These are phyloP conservation scores for Calosoma granatense DNA, from an alignment of 1,140 invertebrate species.

Conservation along the genomic window DNA sequence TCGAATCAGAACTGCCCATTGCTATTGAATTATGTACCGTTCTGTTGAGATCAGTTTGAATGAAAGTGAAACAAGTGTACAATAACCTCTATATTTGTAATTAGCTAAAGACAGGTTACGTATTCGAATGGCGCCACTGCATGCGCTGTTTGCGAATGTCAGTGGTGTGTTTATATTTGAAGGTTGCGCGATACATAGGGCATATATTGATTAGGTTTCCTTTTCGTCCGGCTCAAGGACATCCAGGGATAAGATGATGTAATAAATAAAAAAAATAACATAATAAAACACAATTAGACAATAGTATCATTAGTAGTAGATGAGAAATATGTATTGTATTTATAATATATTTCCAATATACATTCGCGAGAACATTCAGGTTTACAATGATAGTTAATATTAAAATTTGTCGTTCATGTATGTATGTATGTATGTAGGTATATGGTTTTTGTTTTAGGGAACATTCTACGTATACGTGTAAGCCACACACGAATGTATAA, in stretches of 20 bases:
- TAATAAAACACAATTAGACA: too few relatives aligned
- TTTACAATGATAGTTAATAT: too few relatives aligned
- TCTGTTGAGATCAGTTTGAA: too few relatives aligned
- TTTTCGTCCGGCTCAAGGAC: not conserved
- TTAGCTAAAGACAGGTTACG: too few relatives aligned
- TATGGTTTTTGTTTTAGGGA: too few relatives aligned
- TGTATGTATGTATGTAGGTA: not conserved
- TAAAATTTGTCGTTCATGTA: slow-evolving; percentile 1
- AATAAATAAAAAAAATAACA: not conserved
- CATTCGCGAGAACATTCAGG: not conserved
- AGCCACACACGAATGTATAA: not conserved
- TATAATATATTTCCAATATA: slow-evolving; percentile 5
- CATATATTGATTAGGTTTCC: not conserved
- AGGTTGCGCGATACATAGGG: not conserved
- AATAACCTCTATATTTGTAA: too few relatives aligned
- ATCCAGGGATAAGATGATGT: not conserved
- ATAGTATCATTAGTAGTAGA: not conserved
- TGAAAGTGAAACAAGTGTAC: too few relatives aligned
- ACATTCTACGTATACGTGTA: not conserved
- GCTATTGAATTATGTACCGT: too few relatives aligned
- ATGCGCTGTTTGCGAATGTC: too few relatives aligned
- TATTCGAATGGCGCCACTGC: not conserved
- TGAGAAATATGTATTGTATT: slow-evolving; percentile 8
- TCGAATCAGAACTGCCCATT: not conserved
- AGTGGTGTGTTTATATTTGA: too few relatives aligned